Conservation (phyloP, 2,888 invertebrate genomes). For the Rapana venosa region DNA sequence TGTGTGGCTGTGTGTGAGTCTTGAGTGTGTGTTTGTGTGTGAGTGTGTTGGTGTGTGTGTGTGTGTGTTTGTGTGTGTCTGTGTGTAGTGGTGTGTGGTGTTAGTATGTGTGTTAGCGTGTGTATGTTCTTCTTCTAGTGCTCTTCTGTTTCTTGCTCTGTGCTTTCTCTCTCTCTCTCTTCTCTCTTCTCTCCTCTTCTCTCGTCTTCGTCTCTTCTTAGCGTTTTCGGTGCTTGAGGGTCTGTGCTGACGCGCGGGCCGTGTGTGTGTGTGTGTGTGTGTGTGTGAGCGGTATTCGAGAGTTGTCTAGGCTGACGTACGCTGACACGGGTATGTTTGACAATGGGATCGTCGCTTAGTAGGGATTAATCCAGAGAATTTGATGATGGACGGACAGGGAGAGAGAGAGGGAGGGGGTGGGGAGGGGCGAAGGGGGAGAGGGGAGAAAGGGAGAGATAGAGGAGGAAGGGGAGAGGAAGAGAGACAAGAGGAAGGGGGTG, state of each 20-base stretch:
- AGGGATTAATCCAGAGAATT: background rate
- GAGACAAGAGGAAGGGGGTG: background rate
- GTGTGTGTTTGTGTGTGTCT: too few relatives aligned
- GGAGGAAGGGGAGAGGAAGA: background rate
- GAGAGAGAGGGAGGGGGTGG: background rate
- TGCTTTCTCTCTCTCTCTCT: slow-evolving; percentile 3
- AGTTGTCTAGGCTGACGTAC: background rate
- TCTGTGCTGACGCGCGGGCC: too few relatives aligned
- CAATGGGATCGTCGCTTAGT: background rate
- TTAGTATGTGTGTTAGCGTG: too few relatives aligned
- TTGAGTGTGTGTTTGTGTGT: too few relatives aligned
- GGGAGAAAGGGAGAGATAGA: background rate
- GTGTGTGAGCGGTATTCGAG: too few relatives aligned
- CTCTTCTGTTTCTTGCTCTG: too few relatives aligned
- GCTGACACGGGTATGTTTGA: background rate
- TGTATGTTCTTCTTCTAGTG: too few relatives aligned
- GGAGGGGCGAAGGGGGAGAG: background rate
- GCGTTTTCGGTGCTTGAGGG: too few relatives aligned
- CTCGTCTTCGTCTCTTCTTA: background rate
- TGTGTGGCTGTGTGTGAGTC: too few relatives aligned
- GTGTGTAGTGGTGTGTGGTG: too few relatives aligned
- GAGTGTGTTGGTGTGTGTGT: too few relatives aligned
- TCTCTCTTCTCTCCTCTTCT: background rate
- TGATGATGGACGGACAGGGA: background rate
- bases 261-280: too few relatives aligned